phyloP scores from a whole-genome alignment of 2,797 vertebrate genomes.

The Bradypus variegatus region DNA sequence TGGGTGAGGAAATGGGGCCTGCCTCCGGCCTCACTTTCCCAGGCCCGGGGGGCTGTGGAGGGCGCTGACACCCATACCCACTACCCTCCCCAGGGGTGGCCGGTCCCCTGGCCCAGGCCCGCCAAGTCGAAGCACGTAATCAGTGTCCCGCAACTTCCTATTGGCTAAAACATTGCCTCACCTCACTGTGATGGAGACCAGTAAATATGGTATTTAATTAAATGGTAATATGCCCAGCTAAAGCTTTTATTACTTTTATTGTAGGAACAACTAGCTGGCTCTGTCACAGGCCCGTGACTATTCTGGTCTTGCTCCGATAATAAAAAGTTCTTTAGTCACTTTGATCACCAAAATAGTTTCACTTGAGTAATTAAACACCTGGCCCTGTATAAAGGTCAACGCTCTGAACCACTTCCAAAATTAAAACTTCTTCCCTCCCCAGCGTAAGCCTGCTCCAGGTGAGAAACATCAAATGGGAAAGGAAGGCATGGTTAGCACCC shows the following conservation, averaged over 20 bases:
- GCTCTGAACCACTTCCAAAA: background rate
- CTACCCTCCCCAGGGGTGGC: no score
- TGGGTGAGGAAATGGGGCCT: no score
- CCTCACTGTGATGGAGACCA: background rate
- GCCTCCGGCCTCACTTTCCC: no score
- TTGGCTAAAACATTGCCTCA: background rate
- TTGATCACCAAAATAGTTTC: background rate
- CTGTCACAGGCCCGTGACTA: background rate
- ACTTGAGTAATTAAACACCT: background rate
- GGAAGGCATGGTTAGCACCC: background rate
- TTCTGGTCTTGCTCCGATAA: background rate
- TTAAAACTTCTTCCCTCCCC: background rate
- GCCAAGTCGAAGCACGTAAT: no score
- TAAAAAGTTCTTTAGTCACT: background rate
- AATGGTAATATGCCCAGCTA: background rate
- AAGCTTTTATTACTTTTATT: background rate
- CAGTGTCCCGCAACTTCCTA: no score
- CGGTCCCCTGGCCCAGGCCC: no score
- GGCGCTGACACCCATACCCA: no score
- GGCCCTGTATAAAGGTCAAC: background rate
- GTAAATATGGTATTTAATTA: background rate
- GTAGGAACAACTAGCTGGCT: background rate
- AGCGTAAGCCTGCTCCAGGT: background rate
- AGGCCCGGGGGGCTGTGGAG: no score
- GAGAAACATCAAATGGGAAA: background rate